Conservation (phyloP, 2,113 vertebrate genomes). For the Actinemys pallida region DNA sequence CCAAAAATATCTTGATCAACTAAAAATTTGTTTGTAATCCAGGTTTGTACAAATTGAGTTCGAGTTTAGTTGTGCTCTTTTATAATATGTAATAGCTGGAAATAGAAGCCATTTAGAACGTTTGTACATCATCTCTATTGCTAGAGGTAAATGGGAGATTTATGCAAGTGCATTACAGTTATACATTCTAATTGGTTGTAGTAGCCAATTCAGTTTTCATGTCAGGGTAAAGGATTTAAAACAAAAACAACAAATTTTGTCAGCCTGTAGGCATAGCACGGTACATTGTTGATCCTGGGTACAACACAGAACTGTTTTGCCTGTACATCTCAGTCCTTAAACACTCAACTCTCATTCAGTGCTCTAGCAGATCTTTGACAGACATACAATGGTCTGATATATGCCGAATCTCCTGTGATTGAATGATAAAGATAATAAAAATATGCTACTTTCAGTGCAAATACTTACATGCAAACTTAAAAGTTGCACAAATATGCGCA, state of each 20-base stretch:
- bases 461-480: too few relatives aligned
- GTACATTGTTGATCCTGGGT: not conserved
- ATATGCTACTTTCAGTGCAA: too few relatives aligned
- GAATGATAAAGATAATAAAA: not conserved
- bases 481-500: too few relatives aligned
- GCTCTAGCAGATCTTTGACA: not conserved
- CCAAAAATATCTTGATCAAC: not conserved
- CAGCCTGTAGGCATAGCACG: not conserved
- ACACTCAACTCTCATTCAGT: not conserved
- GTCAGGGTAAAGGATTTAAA: not conserved
- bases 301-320: not conserved
- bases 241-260: not conserved
- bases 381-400: not conserved
- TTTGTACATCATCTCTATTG: not conserved
- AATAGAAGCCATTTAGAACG: not conserved
- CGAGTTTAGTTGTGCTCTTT: not conserved
- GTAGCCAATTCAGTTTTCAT: not conserved
- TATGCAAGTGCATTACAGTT: not conserved
- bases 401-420: not conserved
- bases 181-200: slow-evolving; percentile 6
- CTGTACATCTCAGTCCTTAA: not conserved
- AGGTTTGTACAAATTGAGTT: not conserved
- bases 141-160: not conserved
- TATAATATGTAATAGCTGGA: not conserved
- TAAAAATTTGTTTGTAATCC: slow-evolving; percentile 16